Base-by-base conservation (phyloP, 2,888 invertebrate genomes). In the Sarcophaga rosellei region DNA sequence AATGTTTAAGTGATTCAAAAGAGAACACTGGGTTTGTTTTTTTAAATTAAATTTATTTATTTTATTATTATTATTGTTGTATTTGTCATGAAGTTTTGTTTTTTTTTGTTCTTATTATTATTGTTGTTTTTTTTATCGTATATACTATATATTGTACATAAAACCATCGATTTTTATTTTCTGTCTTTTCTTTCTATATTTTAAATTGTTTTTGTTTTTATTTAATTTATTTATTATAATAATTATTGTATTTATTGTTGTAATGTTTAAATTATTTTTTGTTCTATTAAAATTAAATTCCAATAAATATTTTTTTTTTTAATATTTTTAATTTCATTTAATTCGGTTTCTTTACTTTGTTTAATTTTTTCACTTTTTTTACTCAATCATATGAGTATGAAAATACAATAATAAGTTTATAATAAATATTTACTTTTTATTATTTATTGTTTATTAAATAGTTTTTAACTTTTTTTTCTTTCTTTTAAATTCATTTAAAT, bases 61-160 rank as follows among this genome's bases (percentile, higher is more conserved):
- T 66, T 76, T 47, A 35, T 53, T 70, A 68, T 74, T 83, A 44
- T 66, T 35, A 35, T 78, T 85, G 79, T 88, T 85, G 23, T 81
- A 73, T 65, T 84, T 84, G 68, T 66, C 76, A 77, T 81, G 62
- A 65, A 61, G 17, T 76, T 57, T 81, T 88, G 57, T 81, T 80
- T 75, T 63, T 83, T 87, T 72, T 85, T 87, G 63, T 82, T 78
- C 20, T 72, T 82, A 63, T 84, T 66, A 69, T 75, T 70, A 8
- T 15, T 57, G 57, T 57, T 57, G 4, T 62, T 69, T 17, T 73
- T 47, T 45, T 68, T 35, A 35, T 35, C 35, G 35, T 35, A 35
- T 35, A 35, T n/a, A n/a, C n/a, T n/a, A 23, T 35, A 35, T 35
- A 35, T 35, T 57, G 15, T 57, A 57, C 57, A 17, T 57, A n/a